phyloP scores from a whole-genome alignment of 2,113 vertebrate genomes.

The Poeciliopsis occidentalis region DNA sequence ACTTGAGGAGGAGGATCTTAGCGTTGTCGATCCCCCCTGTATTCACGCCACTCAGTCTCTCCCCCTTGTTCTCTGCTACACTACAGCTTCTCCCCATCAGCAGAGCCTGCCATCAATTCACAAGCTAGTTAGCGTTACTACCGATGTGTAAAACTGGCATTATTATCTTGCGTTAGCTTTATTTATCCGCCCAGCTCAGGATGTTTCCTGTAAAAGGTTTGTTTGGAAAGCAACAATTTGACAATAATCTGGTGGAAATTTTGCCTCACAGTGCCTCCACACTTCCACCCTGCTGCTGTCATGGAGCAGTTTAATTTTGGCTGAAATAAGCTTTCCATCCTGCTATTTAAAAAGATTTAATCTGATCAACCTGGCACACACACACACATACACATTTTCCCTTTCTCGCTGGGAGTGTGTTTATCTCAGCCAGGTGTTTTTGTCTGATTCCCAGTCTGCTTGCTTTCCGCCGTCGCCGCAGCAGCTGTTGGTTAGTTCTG shows the following conservation, averaged over 20 bases:
- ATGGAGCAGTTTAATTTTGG: conserved; percentile 5
- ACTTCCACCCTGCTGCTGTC: conserved; percentile 12
- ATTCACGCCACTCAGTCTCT: no score
- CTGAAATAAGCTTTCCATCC: conserved; percentile 46
- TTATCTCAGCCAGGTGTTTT: conserved; percentile 16
- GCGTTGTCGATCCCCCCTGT: no score
- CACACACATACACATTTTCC: conserved; percentile 17
- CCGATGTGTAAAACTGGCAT: neutral
- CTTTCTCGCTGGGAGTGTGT: conserved; percentile 19
- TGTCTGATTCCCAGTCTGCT: conserved; percentile 2
- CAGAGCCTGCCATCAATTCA: no score
- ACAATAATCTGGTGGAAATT: conserved; percentile 38
- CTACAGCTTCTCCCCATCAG: no score
- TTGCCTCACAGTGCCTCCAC: neutral
- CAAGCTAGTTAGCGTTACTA: no score
- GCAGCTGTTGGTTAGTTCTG: conserved; percentile 1
- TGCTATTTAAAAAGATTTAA: conserved; percentile 40
- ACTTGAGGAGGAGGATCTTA: no score
- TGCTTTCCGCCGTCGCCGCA: neutral
- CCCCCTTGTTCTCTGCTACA: no score
- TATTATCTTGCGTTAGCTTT: neutral
- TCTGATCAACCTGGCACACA: conserved; percentile 17
- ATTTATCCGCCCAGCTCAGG: neutral
- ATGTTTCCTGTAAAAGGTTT: conserved; percentile 9
- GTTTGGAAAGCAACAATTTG: conserved; percentile 13